These are phyloP conservation scores for Gymnothorax reevesii DNA, from an alignment of 2,797 vertebrate species.

Conservation along the genomic window DNA sequence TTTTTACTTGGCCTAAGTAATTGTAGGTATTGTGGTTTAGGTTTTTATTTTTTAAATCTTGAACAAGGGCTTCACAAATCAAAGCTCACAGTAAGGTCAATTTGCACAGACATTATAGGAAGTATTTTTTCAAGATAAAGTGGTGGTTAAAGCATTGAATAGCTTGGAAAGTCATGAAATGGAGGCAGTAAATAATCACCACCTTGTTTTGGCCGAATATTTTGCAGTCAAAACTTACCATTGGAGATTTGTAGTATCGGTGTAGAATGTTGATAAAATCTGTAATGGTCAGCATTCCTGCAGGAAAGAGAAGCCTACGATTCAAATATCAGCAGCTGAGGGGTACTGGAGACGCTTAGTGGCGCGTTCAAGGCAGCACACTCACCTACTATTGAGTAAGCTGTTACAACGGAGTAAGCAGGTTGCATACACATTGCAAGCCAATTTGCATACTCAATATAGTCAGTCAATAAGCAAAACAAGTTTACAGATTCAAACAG, in stretches of 20 bases:
- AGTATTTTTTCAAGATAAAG: no score
- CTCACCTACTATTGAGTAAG: not conserved
- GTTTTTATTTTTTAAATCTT: no score
- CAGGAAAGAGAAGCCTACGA: not conserved
- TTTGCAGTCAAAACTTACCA: slow-evolving; percentile 72
- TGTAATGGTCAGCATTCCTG: slow-evolving; percentile 98
- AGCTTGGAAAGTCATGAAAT: no score
- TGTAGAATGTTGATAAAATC: slow-evolving; percentile 99
- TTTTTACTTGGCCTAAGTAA: not conserved
- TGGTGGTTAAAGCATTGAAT: no score
- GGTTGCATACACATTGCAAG: not conserved
- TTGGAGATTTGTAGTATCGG: slow-evolving; percentile 91
- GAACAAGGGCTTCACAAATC: no score
- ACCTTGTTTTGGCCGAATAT: not conserved
- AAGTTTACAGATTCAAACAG: not conserved
- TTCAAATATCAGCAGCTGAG: not conserved
- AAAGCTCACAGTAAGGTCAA: no score
- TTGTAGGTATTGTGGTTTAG: not conserved
- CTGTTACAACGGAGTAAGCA: no score
- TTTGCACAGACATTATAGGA: no score
- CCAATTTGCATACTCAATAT: no score
- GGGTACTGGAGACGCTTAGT: not conserved
- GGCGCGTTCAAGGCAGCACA: not conserved
- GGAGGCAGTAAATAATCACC: no score
- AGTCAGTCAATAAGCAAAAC: no score